phyloP scores from a whole-genome alignment of 2,797 vertebrate genomes.

The Pelobates cultripes region DNA sequence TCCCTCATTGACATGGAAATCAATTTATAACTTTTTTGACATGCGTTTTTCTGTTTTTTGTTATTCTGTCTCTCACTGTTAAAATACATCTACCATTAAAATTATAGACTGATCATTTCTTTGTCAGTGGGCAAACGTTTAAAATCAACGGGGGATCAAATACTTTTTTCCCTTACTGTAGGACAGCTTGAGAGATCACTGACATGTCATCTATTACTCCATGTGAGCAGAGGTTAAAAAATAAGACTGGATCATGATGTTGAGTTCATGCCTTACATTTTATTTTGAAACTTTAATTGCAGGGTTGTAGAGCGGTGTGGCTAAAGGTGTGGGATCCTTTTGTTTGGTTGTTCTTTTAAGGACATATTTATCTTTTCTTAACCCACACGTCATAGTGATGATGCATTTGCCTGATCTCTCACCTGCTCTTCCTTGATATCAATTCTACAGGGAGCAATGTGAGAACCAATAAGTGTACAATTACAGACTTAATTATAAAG shows the following conservation, averaged over 20 bases:
- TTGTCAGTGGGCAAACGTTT: no score
- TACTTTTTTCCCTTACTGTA: no score
- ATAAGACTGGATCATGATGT: not conserved
- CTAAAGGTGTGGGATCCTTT: slow-evolving; percentile 46
- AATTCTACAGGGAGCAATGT: not conserved
- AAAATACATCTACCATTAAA: no score
- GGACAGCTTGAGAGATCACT: no score
- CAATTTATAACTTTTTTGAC: no score
- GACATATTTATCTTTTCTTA: slow-evolving; percentile 30
- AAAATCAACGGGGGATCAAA: no score
- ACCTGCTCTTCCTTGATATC: not conserved
- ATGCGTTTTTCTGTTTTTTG: no score
- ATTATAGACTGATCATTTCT: no score
- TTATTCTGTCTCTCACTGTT: no score
- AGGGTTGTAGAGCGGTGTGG: slow-evolving; percentile 26
- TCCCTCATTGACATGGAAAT: no score
- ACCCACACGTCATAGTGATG: slow-evolving; percentile 19
- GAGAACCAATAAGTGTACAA: not conserved
- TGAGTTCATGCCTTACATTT: slow-evolving; percentile 1
- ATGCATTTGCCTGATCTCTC: slow-evolving; percentile 9
- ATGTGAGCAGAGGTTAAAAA: not conserved
- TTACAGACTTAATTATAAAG: slow-evolving; percentile 10
- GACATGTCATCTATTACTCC: not conserved
- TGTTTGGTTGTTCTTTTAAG: slow-evolving; percentile 43
- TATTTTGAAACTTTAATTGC: slow-evolving; percentile 45